A percentile compares a stretch with the other conserved stretches of the same genome.
These are phyloP conservation scores for Standfussiana lucernea DNA, from an alignment of 2,888 invertebrate genomes.

Conservation along the genomic window DNA sequence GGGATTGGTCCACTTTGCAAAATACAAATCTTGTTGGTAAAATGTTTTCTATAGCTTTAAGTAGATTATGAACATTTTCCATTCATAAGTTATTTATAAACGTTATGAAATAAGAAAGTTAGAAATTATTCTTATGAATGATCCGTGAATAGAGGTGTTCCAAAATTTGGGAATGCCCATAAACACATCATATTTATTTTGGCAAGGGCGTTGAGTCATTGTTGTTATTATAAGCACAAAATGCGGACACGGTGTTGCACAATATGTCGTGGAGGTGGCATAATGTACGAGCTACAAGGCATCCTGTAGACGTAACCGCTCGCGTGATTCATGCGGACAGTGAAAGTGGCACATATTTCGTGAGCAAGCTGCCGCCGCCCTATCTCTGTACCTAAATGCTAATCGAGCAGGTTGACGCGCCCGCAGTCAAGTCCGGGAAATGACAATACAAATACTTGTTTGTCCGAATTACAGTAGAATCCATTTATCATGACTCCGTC, in stretches of 20 bases:
- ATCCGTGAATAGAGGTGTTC: conserved; percentile 20
- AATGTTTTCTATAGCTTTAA: neutral
- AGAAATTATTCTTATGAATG: conserved; percentile 36
- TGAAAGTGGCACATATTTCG: conserved; percentile 86
- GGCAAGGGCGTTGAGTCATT: conserved; percentile 69
- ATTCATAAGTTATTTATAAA: neutral
- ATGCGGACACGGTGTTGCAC: conserved; percentile 82
- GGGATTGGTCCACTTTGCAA: neutral
- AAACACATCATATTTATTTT: conserved; percentile 45
- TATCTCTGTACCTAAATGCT: conserved; percentile 50
- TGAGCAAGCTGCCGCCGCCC: conserved; percentile 66
- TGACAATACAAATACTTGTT: neutral
- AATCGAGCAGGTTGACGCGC: conserved; percentile 35
- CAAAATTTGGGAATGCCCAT: conserved; percentile 51
- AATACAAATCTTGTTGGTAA: neutral
- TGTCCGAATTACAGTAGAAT: too few relatives aligned
- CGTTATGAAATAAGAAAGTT: conserved; percentile 57
- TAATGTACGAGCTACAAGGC: conserved; percentile 74
- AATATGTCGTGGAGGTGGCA: conserved; percentile 78
- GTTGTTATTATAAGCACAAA: conserved; percentile 76
- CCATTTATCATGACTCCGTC: too few relatives aligned
- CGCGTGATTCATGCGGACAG: conserved; percentile 84
- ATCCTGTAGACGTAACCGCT: conserved; percentile 84
- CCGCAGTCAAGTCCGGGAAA: conserved; percentile 8
- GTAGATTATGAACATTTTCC: neutral